Evolutionary conservation across 2,888 invertebrate species (phyloP), one percentile per base, ranked within the genome.

Genomic region (Hedychridium roseum): DNA sequence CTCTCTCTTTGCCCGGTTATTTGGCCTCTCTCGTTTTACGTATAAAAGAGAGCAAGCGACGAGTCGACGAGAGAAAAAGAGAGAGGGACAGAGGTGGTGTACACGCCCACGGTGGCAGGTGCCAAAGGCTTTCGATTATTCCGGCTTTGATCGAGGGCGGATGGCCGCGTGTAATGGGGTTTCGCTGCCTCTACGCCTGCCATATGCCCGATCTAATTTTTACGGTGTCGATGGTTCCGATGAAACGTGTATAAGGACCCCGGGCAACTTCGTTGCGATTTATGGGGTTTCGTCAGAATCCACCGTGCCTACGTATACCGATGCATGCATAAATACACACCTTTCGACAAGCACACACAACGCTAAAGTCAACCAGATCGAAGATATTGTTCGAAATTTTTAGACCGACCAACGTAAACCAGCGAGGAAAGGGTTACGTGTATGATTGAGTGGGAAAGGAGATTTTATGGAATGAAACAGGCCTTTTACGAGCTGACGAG

Each of bases 71-170:
- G 31, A 35, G 7, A 17, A 30, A 23, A 3, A 6, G 16, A 5
- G n/a, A 12, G n/a, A 9, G 15, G 17, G 4, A 2, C 11, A n/a
- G 27, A 14, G 14, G 15, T 14, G 17, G 46, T 28, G 48, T 50
- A 47, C 40, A 47, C 37, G 47, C 18, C 11, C 17, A 60, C 52
- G 56, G 53, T 56, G 68, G 62, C 68, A 68, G 68, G 69, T 68
- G 68, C 67, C 67, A 64, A 68, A 61, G 66, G 60, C 64, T 68
- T 68, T 63, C 63, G 63, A 67, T 68, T 66, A 65, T 66, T 63
- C 51, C 54, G 56, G 61, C 61, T 62, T 60, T 62, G 68, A 68
- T 64, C 63, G 57, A 42, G 54, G 52, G n/a, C 37, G 40, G 43
- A 37, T 14, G 21, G 23, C 34, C 31, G 44, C 20, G 57, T 45